Evolutionary conservation across 1,140 invertebrate genomes (phyloP).

Genomic region (Muscidifurax raptorellus): DNA sequence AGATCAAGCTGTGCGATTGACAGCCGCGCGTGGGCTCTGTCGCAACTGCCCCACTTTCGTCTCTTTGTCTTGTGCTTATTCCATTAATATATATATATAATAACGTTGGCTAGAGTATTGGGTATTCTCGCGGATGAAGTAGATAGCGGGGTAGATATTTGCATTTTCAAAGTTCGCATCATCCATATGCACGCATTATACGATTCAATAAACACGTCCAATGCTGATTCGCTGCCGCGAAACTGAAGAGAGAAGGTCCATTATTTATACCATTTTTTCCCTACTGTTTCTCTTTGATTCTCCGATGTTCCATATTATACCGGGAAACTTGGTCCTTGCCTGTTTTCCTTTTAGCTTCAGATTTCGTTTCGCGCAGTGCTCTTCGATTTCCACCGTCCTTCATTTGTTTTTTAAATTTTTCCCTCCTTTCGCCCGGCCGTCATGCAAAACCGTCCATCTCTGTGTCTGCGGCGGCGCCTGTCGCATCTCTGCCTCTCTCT

Average conservation of each 20-base stretch:
- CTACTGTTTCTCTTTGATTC: not conserved
- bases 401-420: conserved; percentile 22
- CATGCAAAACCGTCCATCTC: conserved; percentile 21
- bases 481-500: not conserved
- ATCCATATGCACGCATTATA: no score
- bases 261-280: not conserved
- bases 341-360: not conserved
- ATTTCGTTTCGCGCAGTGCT: not conserved
- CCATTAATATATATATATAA: no score
- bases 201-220: no score
- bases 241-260: no score
- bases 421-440: not conserved
- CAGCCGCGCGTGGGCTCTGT: conserved; percentile 3
- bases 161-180: no score
- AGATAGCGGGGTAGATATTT: no score
- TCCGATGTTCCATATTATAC: not conserved
- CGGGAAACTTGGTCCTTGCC: not conserved
- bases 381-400: not conserved
- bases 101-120: no score
- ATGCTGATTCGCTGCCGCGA: no score
- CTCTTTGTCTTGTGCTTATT: conserved; percentile 12
- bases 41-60: not conserved
- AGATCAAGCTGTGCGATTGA: conserved; percentile 38
- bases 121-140: no score
- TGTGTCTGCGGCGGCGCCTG: not conserved